These are phyloP conservation scores for Perca flavescens DNA, from an alignment of 2,113 vertebrate species.

Conservation along the genomic window DNA sequence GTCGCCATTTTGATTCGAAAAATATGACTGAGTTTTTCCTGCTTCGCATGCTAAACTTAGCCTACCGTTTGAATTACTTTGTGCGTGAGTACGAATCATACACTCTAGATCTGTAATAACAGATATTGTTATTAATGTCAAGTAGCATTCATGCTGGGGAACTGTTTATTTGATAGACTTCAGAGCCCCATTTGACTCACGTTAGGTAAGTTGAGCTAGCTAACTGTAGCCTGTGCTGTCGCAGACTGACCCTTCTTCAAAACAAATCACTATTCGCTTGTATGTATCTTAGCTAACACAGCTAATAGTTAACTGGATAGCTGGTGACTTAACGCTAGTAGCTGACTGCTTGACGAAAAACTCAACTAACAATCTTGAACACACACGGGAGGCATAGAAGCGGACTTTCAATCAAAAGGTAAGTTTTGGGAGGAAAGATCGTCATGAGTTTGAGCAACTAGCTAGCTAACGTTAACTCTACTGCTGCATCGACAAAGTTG, in stretches of 20 bases:
- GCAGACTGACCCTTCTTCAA: slow-evolving; percentile 76
- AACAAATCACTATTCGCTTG: slow-evolving; percentile 76
- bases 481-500: slow-evolving; percentile 67
- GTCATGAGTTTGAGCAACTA: not conserved
- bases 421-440: slow-evolving; percentile 36
- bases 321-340: slow-evolving; percentile 44
- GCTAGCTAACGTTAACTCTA: slow-evolving; percentile 12
- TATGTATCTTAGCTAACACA: slow-evolving; percentile 52
- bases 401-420: slow-evolving; percentile 59
- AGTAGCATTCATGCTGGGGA: not conserved
- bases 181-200: slow-evolving; percentile 58
- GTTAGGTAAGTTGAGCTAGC: slow-evolving; percentile 76
- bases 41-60: slow-evolving; percentile 78
- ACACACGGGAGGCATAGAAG: slow-evolving; percentile 31
- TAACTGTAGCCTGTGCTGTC: slow-evolving; percentile 63
- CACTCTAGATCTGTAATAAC: slow-evolving; percentile 25
- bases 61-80: slow-evolving; percentile 62
- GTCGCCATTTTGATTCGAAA: slow-evolving; percentile 88
- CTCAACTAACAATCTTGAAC: not conserved
- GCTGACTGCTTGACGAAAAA: slow-evolving; percentile 53
- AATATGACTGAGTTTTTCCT: slow-evolving; percentile 84
- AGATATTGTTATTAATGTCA: slow-evolving; percentile 10
- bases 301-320: slow-evolving; percentile 53
- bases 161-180: slow-evolving; percentile 41
- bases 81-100: slow-evolving; percentile 55